Conservation (phyloP, 2,888 invertebrate genomes). For the Allolobophora icterica region DNA sequence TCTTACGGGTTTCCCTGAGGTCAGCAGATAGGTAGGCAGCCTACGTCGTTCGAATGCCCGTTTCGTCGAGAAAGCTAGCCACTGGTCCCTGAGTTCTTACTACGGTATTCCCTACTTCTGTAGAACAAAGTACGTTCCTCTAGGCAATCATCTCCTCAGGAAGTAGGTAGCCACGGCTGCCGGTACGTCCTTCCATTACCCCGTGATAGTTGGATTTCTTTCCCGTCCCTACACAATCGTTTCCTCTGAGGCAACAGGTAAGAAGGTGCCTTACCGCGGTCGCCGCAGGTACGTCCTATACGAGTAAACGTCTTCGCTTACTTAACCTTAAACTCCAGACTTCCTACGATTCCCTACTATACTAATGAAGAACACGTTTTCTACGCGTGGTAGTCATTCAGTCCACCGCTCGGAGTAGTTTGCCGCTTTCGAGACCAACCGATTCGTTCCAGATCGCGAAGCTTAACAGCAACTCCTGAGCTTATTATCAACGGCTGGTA, state of each 20-base stretch:
- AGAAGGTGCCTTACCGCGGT: neutral
- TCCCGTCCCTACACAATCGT: neutral
- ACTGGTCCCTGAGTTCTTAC: neutral
- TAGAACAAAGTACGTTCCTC: neutral
- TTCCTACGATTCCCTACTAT: neutral
- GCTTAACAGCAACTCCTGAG: neutral
- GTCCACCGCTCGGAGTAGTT: neutral
- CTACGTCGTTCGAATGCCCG: neutral
- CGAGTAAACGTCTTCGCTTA: neutral
- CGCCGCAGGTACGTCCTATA: neutral
- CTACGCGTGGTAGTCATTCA: neutral
- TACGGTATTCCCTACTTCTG: neutral
- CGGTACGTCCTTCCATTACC: neutral
- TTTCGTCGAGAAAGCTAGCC: neutral
- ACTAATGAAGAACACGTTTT: neutral
- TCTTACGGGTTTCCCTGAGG: neutral
- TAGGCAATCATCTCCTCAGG: neutral
- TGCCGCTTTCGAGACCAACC: neutral
- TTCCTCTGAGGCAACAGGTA: neutral
- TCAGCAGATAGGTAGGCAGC: neutral
- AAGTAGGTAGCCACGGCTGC: neutral
- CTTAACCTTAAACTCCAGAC: neutral
- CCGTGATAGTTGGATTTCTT: neutral
- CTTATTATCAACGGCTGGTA: neutral
- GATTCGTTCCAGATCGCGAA: neutral